These are phyloP conservation scores for Silurus lanzhouensis DNA, from an alignment of 2,797 vertebrate species.

Conservation along the genomic window DNA sequence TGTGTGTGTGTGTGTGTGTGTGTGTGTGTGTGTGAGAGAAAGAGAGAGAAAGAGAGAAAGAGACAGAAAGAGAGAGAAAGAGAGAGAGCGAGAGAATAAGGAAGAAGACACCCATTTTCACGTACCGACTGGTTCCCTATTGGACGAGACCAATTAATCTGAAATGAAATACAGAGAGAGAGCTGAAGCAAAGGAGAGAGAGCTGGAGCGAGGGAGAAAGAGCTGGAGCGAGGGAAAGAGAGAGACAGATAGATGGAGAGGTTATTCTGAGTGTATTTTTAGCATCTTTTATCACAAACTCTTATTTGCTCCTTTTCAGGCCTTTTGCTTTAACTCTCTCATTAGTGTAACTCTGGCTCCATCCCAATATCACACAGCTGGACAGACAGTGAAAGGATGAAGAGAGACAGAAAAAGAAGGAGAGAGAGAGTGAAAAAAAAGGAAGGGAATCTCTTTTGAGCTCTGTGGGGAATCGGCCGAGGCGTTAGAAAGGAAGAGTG, in stretches of 20 bases:
- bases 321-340: conserved; percentile 18
- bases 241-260: background rate
- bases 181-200: background rate
- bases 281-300: conserved; percentile 26
- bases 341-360: conserved; percentile 24
- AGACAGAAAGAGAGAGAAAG: background rate
- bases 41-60: background rate
- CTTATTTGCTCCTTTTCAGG: conserved; percentile 34
- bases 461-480: background rate
- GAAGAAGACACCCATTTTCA: background rate
- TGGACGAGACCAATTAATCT: conserved; percentile 7
- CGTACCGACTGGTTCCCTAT: background rate
- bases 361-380: conserved; percentile 21
- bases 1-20: conserved; percentile 11
- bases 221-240: background rate
- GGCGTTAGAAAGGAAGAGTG: background rate
- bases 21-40: conserved; percentile 3
- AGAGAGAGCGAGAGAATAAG: conserved; percentile 20
- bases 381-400: conserved; percentile 1
- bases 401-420: background rate
- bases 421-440: background rate
- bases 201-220: background rate
- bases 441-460: conserved; percentile 12
- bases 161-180: conserved; percentile 19
- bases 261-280: conserved; percentile 34